Evolutionary conservation across 1,140 invertebrate genomes (phyloP), one percentile per base, ranked within the genome.

Genomic region (Wiebesia pumilae): DNA sequence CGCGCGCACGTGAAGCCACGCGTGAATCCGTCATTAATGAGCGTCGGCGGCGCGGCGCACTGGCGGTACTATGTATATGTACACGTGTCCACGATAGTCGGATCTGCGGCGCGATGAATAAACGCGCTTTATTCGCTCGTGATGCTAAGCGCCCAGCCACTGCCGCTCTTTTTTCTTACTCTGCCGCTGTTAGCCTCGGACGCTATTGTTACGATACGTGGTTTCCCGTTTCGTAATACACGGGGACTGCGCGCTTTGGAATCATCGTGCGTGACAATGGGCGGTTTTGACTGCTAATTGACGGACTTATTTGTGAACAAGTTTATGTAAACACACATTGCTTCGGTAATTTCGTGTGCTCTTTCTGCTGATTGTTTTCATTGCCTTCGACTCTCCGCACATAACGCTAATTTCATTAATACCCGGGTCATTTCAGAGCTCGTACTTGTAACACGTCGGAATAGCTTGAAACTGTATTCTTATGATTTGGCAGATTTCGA

Each of bases 11-110:
- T 83, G 85, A 91, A 93, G 89, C 91, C 91, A 92, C 91, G 92
- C 93, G 90, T 93, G 90, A 91, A 92, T 93, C 92, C 92, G 91
- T 93, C 91, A 92, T 93, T 93, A 92, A 93, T 92, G 91, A 90
- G 86, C 84, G 40, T 38, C 38, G 79, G 67, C 81, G 4, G n/a
- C 16, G 51, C 19, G 54, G 12, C 21, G 58, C 35, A 24, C 47
- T 30, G 47, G 27, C 62, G 38, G 30, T 82, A 35, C 65, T 30
- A 47, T 69, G 62, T 67, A 81, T 81, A 43, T 14, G 30, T 67
- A 54, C 58, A 33, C 27, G 21, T 21, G 19, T 35, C 51, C 30
- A 35, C 77, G 33, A 40, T 62, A 35, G 30, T 71, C 67, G 67
- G 67, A 21, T 71, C 67, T 21, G 67, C 67, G 67, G 33, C 51